Evolutionary conservation across 1,140 invertebrate genomes (phyloP), one percentile per base, ranked within the genome.

Genomic region (Lordiphosa clarofinis): DNA sequence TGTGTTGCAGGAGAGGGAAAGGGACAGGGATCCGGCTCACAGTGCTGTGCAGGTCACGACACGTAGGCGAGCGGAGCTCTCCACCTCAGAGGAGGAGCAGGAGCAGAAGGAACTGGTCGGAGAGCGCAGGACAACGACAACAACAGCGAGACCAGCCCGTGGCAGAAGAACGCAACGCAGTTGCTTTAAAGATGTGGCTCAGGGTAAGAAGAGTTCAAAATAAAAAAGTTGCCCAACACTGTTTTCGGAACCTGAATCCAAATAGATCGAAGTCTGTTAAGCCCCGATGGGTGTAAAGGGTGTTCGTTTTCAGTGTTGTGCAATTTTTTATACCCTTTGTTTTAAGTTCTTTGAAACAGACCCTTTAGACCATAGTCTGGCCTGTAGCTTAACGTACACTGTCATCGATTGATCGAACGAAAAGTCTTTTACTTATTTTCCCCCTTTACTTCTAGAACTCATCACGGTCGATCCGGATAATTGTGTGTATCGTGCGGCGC

Each of bases 401-500:
- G 15, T 1, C 1, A 15, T 1, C 15, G 15, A 15, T 15, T 15
- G 15, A 15, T 15, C 15, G 15, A 15, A 15, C 15, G 2, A 15
- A 15, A 15, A 15, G 1, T 15, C 15, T 15, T 15, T 1, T 15
- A 15, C n/a, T n/a, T n/a, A n/a, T 15, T 15, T 15, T 15, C 2
- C 15, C 15, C 19, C 6, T 50, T 3, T 21, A 6, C 7, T 37
- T 37, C n/a, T 44, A 86, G 82, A 73, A 15, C 54, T 86, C 21
- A 76, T 86, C 49, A 63, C 57, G n/a, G 70, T 86, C 33, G 82
- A 86, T 78, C 62, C 82, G 15, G 73, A 66, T 33, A 86, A 82
- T 42, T 73, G 73, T 40, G 72, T 86, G 6, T 66, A 73, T 62
- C 64, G 69, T 52, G 59, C 68, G 48, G 52, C 56, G 59, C 56